phyloP scores from a whole-genome alignment of 2,113 vertebrate species.

The Aptenodytes patagonicus region DNA sequence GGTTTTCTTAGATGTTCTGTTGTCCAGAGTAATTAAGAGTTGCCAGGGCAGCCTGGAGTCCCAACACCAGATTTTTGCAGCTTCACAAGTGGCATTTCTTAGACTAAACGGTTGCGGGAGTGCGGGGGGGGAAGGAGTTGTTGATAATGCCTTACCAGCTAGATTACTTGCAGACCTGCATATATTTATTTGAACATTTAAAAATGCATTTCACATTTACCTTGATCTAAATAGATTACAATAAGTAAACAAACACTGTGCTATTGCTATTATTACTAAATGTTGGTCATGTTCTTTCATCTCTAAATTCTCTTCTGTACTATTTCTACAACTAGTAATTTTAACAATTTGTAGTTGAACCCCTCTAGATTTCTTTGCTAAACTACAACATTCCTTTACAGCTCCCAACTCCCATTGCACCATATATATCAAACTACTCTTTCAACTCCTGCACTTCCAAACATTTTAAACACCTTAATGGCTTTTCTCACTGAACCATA shows the following conservation, averaged over 20 bases:
- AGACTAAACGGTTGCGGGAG: neutral
- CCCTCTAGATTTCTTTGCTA: constrained; percentile 4
- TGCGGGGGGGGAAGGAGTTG: neutral
- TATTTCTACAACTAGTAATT: neutral
- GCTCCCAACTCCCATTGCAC: constrained; percentile 38
- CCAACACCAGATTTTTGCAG: neutral
- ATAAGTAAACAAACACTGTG: neutral
- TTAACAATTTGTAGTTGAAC: neutral
- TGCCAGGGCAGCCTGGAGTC: neutral
- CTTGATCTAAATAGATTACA: neutral
- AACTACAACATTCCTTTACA: constrained; percentile 6
- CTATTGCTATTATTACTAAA: neutral
- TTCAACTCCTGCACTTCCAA: constrained; percentile 65
- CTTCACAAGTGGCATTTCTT: neutral
- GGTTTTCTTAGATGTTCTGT: neutral
- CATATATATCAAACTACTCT: constrained; percentile 63
- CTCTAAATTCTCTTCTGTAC: neutral
- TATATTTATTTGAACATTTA: neutral
- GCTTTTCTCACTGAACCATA: constrained; percentile 70
- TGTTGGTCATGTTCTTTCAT: neutral
- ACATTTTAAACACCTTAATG: constrained; percentile 74
- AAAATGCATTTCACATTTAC: neutral
- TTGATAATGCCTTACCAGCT: neutral
- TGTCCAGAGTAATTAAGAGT: neutral
- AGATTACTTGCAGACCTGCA: neutral